Evolutionary conservation across 2,888 invertebrate species (phyloP).

Genomic region (Chironomus tentans): DNA sequence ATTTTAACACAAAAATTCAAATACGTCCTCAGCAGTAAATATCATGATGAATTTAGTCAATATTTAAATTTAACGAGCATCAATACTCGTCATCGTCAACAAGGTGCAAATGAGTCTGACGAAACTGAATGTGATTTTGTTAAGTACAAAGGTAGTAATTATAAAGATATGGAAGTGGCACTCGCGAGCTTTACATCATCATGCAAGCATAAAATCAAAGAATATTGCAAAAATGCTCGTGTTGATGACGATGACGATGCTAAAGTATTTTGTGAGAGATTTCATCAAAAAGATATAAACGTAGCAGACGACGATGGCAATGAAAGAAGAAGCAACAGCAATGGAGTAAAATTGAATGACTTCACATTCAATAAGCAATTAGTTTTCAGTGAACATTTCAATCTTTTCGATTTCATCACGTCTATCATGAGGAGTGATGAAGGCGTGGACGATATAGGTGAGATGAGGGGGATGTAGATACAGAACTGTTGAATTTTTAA

Average conservation of each 20-base stretch:
- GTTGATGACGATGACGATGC: no score
- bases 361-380: slow-evolving; percentile 24
- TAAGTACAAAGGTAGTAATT: neutral
- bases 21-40: slow-evolving; percentile 36
- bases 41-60: slow-evolving; percentile 33
- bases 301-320: neutral
- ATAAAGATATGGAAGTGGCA: neutral
- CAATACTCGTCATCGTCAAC: no score
- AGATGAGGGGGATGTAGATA: no score
- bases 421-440: slow-evolving; percentile 17
- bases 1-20: slow-evolving; percentile 42
- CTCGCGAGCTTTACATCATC: neutral
- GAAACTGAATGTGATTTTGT: neutral
- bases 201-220: slow-evolving; percentile 17
- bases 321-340: neutral
- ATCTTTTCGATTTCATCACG: slow-evolving; percentile 39
- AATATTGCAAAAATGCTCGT: neutral
- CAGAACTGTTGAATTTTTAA: no score
- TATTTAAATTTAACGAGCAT: slow-evolving; percentile 4
- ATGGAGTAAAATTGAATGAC: slow-evolving; percentile 4
- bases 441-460: slow-evolving; percentile 27
- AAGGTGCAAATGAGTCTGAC: neutral
- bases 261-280: no score
- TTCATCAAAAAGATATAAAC: no score
- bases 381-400: slow-evolving; percentile 35